These are phyloP conservation scores for Hippocampus kuda DNA, from an alignment of 2,797 vertebrate species.

Conservation along the genomic window DNA sequence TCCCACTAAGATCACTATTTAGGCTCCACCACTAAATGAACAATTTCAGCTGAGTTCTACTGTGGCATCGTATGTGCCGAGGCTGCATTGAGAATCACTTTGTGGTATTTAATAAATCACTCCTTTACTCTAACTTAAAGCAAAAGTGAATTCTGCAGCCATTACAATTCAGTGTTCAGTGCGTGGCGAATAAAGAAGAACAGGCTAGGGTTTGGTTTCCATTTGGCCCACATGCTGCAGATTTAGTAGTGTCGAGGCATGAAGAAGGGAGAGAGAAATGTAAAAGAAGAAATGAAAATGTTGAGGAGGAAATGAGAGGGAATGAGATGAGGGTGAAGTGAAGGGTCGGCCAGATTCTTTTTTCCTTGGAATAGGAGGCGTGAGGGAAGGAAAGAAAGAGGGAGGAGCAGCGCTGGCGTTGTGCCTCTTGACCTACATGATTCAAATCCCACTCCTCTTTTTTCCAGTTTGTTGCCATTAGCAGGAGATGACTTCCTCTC, in stretches of 20 bases:
- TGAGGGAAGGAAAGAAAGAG: conserved; percentile 16
- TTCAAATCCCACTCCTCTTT: conserved; percentile 31
- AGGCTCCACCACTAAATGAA: conserved; percentile 34
- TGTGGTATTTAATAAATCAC: neutral
- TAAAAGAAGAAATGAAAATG: conserved; percentile 20
- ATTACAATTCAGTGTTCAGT: conserved; percentile 5
- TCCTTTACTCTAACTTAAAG: neutral
- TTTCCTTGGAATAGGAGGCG: conserved; percentile 36
- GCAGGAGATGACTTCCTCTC: conserved; percentile 31
- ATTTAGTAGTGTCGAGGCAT: conserved; percentile 52
- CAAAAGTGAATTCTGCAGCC: neutral
- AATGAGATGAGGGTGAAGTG: conserved; percentile 17
- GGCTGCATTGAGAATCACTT: neutral
- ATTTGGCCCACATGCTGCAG: conserved; percentile 66
- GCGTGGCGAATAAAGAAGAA: conserved; percentile 29
- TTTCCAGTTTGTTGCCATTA: conserved; percentile 26
- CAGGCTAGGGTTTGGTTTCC: conserved; percentile 48
- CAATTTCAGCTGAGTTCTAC: conserved; percentile 25
- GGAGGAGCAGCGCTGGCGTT: conserved; percentile 60
- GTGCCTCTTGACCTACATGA: conserved; percentile 63
- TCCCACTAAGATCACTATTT: conserved; percentile 31
- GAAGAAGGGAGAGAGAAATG: conserved; percentile 4
- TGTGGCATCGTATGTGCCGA: conserved; percentile 7
- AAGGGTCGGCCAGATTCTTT: conserved; percentile 29
- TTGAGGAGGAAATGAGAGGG: conserved; percentile 28